Evolutionary conservation across 2,888 invertebrate species (phyloP).

Genomic region (Chymomyza procnemis): DNA sequence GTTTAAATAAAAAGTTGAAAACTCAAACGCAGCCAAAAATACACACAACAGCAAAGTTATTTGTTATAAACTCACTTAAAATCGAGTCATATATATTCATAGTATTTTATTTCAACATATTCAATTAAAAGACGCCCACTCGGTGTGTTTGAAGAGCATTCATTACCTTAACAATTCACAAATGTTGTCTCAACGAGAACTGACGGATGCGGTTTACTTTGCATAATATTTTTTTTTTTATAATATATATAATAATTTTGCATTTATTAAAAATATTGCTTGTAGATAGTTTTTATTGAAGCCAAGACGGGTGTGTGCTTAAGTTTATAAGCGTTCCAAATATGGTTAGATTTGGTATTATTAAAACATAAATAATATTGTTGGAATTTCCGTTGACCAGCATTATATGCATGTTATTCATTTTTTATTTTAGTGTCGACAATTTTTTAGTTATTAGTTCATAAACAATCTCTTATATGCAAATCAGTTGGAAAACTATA

Average conservation of each 20-base stretch:
- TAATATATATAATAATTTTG: constrained; percentile 36
- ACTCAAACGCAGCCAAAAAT: not conserved
- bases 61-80: not conserved
- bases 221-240: constrained; percentile 21
- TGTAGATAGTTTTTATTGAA: constrained; percentile 19
- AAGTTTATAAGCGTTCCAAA: constrained; percentile 32
- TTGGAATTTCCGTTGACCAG: constrained; percentile 62
- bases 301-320: not conserved
- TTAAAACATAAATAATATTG: constrained; percentile 69
- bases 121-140: constrained; percentile 68
- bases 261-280: constrained; percentile 54
- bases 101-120: constrained; percentile 24
- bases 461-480: constrained; percentile 54
- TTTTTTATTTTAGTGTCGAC: not conserved
- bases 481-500: constrained; percentile 66
- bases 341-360: constrained; percentile 49
- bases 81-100: not conserved
- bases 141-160: constrained; percentile 34
- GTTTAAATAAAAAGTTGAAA: not conserved
- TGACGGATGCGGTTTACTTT: constrained; percentile 44
- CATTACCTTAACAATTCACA: constrained; percentile 69
- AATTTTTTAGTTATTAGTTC: constrained; percentile 59
- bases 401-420: not conserved
- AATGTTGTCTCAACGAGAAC: constrained; percentile 7
- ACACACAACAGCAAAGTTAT: not conserved